Percentiles rank a stretch among this genome's conserved stretches.
Evolutionary conservation across 2,888 invertebrate genomes (phyloP).

Genomic region (Eupithecia pulchellata): DNA sequence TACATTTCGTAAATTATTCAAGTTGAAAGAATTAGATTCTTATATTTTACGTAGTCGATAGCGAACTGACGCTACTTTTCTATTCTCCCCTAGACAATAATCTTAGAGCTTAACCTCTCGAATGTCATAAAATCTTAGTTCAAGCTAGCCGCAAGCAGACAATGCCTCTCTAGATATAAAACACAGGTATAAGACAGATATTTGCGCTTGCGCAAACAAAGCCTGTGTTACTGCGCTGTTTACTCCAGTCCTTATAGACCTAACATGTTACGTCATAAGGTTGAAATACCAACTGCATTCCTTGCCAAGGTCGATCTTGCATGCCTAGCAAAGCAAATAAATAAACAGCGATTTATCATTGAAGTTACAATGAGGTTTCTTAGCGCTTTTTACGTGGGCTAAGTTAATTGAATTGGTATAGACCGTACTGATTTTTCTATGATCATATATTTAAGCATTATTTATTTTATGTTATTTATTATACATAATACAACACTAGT

Average conservation of each 20-base stretch:
- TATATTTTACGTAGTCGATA: too few relatives aligned
- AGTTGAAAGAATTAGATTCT: too few relatives aligned
- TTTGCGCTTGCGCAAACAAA: slow-evolving; percentile 30
- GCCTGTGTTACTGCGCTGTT: slow-evolving; percentile 33
- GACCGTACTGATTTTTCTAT: too few relatives aligned
- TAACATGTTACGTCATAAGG: slow-evolving; percentile 55
- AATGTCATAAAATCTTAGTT: not conserved
- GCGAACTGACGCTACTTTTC: too few relatives aligned
- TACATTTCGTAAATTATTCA: too few relatives aligned
- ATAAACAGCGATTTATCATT: slow-evolving; percentile 46
- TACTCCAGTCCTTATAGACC: slow-evolving; percentile 47
- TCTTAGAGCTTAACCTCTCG: not conserved
- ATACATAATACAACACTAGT: too few relatives aligned
- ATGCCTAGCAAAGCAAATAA: slow-evolving; percentile 53
- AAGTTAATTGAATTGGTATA: too few relatives aligned
- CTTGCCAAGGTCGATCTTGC: slow-evolving; percentile 72
- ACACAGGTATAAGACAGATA: slow-evolving; percentile 7
- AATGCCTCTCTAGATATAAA: slow-evolving; percentile 12
- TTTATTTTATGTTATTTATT: too few relatives aligned
- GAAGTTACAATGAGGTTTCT: too few relatives aligned
- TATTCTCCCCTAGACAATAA: not conserved
- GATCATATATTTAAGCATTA: too few relatives aligned
- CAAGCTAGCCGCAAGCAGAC: slow-evolving; percentile 5
- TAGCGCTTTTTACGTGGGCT: too few relatives aligned
- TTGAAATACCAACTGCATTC: slow-evolving; percentile 64